Base-by-base conservation (phyloP, 1,140 invertebrate genomes). In the Lepidurus arcticus region DNA sequence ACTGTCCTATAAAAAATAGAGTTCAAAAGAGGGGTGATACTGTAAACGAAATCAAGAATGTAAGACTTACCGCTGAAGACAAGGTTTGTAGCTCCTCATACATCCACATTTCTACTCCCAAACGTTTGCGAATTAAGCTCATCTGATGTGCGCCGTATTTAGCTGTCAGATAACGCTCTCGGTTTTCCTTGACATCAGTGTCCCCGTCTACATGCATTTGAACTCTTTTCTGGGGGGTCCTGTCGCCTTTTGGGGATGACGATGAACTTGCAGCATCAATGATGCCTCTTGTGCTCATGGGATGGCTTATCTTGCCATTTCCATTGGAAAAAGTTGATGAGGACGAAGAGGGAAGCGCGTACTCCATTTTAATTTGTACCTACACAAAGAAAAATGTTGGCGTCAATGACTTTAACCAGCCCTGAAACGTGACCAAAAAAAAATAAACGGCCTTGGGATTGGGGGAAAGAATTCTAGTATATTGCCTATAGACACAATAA, bases 61-160 rank as follows among this genome's bases (percentile, higher is more conserved):
- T 21, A 73, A 74, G 73, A 88, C 90, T 90, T 84, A 94, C 92
- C 85, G 90, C 88, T 80, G 90, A 88, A 82, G 93, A 97, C 47
- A 98, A 88, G 83, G 93, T 92, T 85, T 96, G 93, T 79, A 98
- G 88, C 85, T 97, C 92, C 84, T 98, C 95, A 85, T 96, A 97
- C 73, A 98, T 90, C 96, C 96, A 98, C 93, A 98, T 97, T 86
- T 98, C 96, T 10, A 98, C 96, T 11, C 93, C 92, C 78, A 98
- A 88, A 83, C 96, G 88, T 86, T 98, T 98, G 81, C 95, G 90
- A 82, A 98, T 98, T 80, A 98, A 90, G 82, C 91, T 94, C 96
- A 98, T 98, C 87, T 98, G 96, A 87, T 98, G 96, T 80, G 93
- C 93, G 78, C 95, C 95, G 84, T 98, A 98, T 85, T 98, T 98